Evolutionary conservation across 2,797 vertebrate genomes (phyloP).

Genomic region (Arctocebus calabarensis): DNA sequence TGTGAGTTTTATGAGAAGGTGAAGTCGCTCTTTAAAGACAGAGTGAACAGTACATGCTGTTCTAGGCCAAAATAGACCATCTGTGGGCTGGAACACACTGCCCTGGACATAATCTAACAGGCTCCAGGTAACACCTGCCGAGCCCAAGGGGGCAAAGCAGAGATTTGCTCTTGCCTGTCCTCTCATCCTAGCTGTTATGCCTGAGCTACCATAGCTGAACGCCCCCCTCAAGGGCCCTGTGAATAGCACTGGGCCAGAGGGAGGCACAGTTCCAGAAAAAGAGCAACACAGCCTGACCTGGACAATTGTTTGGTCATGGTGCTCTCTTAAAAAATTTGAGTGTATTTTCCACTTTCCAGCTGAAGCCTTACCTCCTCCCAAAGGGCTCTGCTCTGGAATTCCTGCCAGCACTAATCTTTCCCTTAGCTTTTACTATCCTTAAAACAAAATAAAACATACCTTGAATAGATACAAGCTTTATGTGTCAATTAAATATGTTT

Average conservation of each 20-base stretch:
- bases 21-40: constrained; percentile 4
- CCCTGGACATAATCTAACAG: background rate
- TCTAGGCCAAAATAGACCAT: background rate
- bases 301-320: background rate
- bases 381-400: constrained; percentile 27
- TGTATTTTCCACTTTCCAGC: background rate
- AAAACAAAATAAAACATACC: background rate
- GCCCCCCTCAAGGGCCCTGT: background rate
- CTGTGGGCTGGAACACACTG: background rate
- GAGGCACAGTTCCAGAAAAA: background rate
- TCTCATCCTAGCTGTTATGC: background rate
- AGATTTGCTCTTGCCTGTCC: background rate
- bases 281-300: background rate
- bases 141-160: constrained; percentile 9
- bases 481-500: background rate
- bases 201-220: background rate
- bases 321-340: background rate
- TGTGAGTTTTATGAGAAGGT: background rate
- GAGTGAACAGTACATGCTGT: background rate
- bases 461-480: background rate
- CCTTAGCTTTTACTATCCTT: background rate
- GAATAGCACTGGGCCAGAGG: background rate
- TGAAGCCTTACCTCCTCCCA: background rate
- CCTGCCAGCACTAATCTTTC: background rate
- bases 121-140: background rate